A percentile compares a stretch with the other conserved stretches of the same genome.
Evolutionary conservation across 2,113 vertebrate genomes (phyloP).

Genomic region (Sylvietta virens): DNA sequence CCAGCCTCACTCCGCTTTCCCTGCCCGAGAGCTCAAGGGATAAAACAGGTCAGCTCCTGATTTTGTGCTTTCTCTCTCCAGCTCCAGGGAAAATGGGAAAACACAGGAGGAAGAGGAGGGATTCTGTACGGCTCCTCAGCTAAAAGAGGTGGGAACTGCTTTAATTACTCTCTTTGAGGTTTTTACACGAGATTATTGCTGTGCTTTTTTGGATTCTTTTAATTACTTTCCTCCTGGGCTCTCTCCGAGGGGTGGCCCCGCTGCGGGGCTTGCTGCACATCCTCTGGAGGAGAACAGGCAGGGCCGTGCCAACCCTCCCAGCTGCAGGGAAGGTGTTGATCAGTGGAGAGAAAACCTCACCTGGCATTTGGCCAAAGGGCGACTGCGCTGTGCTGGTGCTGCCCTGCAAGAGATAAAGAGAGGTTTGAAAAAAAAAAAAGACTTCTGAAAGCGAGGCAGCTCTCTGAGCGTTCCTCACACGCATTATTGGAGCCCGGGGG

Average conservation of each 20-base stretch:
- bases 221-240: neutral
- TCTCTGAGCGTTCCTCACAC: neutral
- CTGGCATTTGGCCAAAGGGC: conserved; percentile 80
- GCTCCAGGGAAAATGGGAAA: neutral
- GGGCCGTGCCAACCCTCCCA: neutral
- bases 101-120: neutral
- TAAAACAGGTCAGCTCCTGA: neutral
- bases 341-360: conserved; percentile 69
- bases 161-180: neutral
- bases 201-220: neutral
- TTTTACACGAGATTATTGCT: neutral
- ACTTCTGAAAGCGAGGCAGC: neutral
- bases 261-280: neutral
- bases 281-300: neutral
- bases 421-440: neutral
- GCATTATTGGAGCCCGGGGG: neutral
- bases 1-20: neutral
- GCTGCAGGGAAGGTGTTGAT: neutral
- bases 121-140: neutral
- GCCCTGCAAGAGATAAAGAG: conserved; percentile 72
- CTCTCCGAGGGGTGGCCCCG: neutral
- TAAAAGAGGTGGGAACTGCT: neutral
- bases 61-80: neutral
- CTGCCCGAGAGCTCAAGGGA: neutral
- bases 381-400: conserved; percentile 59